Evolutionary conservation across 2,797 vertebrate species (phyloP).

Genomic region (Falco columbarius): DNA sequence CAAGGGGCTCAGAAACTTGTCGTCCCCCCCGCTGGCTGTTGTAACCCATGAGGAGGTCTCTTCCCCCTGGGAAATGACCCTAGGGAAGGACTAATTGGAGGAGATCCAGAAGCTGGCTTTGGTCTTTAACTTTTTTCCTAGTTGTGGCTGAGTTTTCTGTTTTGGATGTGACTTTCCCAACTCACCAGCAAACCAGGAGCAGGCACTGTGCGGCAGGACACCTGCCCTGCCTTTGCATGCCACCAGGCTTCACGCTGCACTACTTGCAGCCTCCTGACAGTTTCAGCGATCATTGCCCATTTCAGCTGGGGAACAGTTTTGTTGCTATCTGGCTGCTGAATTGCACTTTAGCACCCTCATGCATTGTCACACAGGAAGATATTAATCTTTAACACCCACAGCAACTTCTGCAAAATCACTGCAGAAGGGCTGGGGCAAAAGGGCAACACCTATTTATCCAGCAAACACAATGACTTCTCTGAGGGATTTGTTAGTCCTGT

Average conservation of each 20-base stretch:
- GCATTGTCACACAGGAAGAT: background rate
- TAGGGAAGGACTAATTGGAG: background rate
- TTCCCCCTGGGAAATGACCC: background rate
- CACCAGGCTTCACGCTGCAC: background rate
- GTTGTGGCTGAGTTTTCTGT: background rate
- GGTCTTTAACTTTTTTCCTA: background rate
- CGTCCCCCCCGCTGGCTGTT: background rate
- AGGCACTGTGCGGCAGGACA: background rate
- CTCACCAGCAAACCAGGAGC: background rate
- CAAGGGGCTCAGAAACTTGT: background rate
- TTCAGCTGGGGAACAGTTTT: background rate
- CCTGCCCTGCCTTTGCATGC: background rate
- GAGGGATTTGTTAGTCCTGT: background rate
- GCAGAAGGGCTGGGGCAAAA: background rate
- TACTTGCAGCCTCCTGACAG: background rate
- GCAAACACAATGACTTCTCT: background rate
- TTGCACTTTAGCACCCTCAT: background rate
- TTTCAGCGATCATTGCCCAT: accelerated
- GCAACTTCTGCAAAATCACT: background rate
- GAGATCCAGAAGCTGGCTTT: background rate
- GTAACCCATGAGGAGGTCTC: background rate
- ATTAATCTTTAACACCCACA: background rate
- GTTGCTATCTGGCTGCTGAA: background rate
- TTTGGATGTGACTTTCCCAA: background rate
- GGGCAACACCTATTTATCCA: background rate